Evolutionary conservation across 2,797 vertebrate species (phyloP), one percentile per base, ranked within the genome.

Genomic region (Cryptoblepharus egeriae): DNA sequence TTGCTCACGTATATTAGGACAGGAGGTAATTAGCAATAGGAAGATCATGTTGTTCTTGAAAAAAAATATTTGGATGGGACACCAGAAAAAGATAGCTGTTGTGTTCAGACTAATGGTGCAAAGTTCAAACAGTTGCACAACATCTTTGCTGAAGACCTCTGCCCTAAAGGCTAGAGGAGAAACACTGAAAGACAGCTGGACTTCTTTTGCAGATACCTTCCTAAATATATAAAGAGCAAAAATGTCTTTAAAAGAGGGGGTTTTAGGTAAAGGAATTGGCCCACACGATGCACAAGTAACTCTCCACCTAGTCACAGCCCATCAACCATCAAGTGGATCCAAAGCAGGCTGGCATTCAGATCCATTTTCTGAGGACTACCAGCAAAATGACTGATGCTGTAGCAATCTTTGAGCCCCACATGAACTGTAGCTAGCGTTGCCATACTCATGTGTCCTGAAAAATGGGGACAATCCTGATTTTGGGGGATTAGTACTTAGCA

Each of bases 61-160:
- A 45, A n/a, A 30, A 71, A 81, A 63, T 39, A 32, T 63, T 85
- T 85, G 79, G 57, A 26, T 78, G 61, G 20, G 8, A 68, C 13
- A 45, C 79, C 68, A 45, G 35, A 52, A 42, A 64, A 72, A 42
- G 28, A 26, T 22, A 73, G 32, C 28, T 13, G 12, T 37, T 58
- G 63, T n/a, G 24, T 26, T 69, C 26, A 37, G 37, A 35, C 12
- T 35, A 57, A 13, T 35, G n/a, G 74, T 55, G 30, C 75, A 39
- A 61, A 74, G 69, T 49, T 73, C 30, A 73, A 57, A 37, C 9
- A 2, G 4, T 61, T 68, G 75, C 55, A 67, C 69, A 78, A 77
- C 52, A 37, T 65, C 37, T 22, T 32, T 22, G 26, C 18, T 2
- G 37, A 32, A 57, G 37, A 18, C 52, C 76, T 74, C 58, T 67